Percentiles rank a stretch among this genome's conserved stretches.
These are phyloP conservation scores for Macrophya annulata DNA, from an alignment of 2,888 invertebrate species.

Conservation along the genomic window DNA sequence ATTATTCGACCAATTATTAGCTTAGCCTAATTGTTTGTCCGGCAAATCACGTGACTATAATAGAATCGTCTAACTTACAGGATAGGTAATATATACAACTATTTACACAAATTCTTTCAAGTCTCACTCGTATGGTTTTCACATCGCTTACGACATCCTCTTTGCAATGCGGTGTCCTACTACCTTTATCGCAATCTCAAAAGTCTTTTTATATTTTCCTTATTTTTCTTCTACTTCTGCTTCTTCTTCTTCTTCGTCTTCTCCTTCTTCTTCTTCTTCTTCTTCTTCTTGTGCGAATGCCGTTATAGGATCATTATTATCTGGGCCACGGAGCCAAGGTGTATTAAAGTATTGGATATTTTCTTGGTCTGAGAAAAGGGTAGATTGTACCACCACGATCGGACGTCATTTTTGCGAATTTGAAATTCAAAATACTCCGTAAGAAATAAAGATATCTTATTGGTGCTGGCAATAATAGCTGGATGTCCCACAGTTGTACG, in stretches of 20 bases:
- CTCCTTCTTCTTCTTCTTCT: too few relatives aligned
- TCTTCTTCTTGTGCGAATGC: neutral
- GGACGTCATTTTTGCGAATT: conserved; percentile 45
- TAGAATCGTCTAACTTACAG: neutral
- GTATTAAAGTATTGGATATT: conserved; percentile 50
- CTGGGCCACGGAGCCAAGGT: neutral
- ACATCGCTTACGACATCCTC: conserved; percentile 21
- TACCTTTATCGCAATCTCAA: neutral
- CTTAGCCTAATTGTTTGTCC: conserved; percentile 12
- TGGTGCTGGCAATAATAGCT: neutral
- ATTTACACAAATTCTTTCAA: conserved; percentile 44
- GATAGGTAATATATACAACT: conserved; percentile 47
- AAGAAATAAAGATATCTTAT: conserved; percentile 10
- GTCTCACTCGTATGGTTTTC: conserved; percentile 40
- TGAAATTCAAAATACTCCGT: conserved; percentile 32
- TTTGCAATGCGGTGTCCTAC: conserved; percentile 17
- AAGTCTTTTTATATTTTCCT: neutral
- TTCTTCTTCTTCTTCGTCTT: too few relatives aligned
- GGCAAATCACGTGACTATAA: neutral
- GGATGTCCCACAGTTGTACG: neutral
- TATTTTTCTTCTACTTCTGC: neutral
- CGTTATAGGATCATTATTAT: conserved; percentile 34
- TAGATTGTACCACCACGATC: neutral
- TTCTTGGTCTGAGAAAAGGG: conserved; percentile 34
- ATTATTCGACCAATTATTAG: conserved; percentile 37